A percentile compares a stretch with the other conserved stretches of the same genome.
Conservation (phyloP, 2,888 invertebrate species). For the Iphiclides podalirius region DNA sequence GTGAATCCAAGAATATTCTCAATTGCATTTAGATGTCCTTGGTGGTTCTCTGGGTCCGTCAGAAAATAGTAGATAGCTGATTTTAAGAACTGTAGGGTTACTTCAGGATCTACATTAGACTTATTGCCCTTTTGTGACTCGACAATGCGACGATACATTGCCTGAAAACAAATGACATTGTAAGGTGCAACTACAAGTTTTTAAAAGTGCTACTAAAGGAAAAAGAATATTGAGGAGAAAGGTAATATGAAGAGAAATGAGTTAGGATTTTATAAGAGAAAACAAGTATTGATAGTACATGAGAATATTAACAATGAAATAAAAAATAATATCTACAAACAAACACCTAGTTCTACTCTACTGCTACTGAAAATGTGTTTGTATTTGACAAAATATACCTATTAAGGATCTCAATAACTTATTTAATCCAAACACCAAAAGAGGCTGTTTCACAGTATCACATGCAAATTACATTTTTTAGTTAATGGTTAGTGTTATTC, state of each 20-base stretch:
- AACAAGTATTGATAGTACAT: background rate
- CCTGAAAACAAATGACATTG: slow-evolving; percentile 75
- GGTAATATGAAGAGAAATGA: background rate
- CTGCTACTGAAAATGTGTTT: slow-evolving; percentile 12
- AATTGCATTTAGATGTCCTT: slow-evolving; percentile 93
- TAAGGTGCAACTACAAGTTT: slow-evolving; percentile 24
- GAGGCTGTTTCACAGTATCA: slow-evolving; percentile 76
- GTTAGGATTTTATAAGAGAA: background rate
- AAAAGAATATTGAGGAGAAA: slow-evolving; percentile 11
- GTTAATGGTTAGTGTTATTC: background rate
- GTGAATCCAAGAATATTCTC: slow-evolving; percentile 94
- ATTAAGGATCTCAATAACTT: slow-evolving; percentile 26
- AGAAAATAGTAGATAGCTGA: slow-evolving; percentile 96
- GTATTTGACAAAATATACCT: slow-evolving; percentile 16
- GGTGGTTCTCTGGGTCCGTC: slow-evolving; percentile 93
- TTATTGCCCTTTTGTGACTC: slow-evolving; percentile 86
- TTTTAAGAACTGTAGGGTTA: slow-evolving; percentile 94
- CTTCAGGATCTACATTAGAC: slow-evolving; percentile 91
- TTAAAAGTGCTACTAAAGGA: slow-evolving; percentile 8
- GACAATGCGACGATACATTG: slow-evolving; percentile 91
- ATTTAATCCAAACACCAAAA: slow-evolving; percentile 58
- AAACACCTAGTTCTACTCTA: background rate
- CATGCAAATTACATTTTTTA: slow-evolving; percentile 53
- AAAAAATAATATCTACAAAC: background rate
- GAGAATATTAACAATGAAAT: background rate